These are phyloP conservation scores for Lamellibrachia columna DNA, from an alignment of 2,888 invertebrate species.

Conservation along the genomic window DNA sequence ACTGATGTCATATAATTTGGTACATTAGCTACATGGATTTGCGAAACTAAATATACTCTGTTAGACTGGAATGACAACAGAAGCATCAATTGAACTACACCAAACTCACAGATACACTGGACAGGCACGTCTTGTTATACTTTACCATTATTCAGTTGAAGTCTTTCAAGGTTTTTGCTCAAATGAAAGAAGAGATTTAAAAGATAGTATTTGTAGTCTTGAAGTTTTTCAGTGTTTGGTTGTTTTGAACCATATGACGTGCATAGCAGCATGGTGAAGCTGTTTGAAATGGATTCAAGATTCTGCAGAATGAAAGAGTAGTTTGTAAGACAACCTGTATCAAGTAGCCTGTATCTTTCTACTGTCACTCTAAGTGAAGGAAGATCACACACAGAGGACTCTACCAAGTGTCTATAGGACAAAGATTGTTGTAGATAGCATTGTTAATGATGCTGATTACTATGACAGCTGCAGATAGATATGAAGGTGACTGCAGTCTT, in stretches of 20 bases:
- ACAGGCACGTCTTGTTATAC: too few relatives aligned
- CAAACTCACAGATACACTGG: neutral
- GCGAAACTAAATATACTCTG: too few relatives aligned
- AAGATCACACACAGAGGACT: neutral
- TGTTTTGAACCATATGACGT: neutral
- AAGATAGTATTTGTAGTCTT: neutral
- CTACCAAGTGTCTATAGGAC: neutral
- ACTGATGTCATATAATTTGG: too few relatives aligned
- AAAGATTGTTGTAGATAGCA: neutral
- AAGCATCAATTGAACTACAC: neutral
- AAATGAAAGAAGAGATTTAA: neutral
- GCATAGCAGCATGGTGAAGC: neutral
- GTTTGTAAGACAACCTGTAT: neutral
- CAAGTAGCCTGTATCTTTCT: neutral
- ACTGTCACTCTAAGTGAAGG: slow-evolving; percentile 16
- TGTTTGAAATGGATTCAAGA: neutral
- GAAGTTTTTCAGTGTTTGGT: neutral
- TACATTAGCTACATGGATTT: too few relatives aligned
- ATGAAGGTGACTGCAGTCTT: neutral
- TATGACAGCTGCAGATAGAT: slow-evolving; percentile 6
- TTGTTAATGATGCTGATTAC: neutral
- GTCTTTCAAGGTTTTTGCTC: neutral
- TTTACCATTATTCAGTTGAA: neutral
- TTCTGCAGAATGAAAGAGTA: neutral
- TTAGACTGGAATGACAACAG: neutral